phyloP scores from a whole-genome alignment of 2,113 vertebrate species.

The Synodontis membranacea region DNA sequence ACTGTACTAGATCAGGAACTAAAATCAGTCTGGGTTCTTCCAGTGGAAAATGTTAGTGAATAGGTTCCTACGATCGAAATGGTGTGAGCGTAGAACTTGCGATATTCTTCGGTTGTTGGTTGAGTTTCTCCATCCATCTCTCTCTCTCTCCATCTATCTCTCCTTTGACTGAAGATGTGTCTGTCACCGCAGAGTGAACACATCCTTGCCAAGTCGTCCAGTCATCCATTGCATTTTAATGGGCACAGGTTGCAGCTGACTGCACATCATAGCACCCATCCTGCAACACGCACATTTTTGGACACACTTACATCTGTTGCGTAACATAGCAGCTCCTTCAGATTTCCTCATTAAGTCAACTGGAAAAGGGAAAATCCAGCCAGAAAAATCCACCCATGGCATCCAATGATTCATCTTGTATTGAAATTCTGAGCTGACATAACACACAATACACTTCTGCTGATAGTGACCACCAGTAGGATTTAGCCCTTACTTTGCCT shows the following conservation, averaged over 20 bases:
- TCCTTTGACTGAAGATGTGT: neutral
- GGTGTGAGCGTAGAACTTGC: neutral
- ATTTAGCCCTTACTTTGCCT: neutral
- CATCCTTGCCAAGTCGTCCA: conserved; percentile 24
- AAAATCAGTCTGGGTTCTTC: neutral
- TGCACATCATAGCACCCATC: conserved; percentile 44
- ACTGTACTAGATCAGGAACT: neutral
- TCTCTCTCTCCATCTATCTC: neutral
- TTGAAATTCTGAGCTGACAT: neutral
- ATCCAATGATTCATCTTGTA: neutral
- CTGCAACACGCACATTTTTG: neutral
- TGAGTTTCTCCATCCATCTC: neutral
- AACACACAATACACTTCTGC: neutral
- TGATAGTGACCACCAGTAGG: neutral
- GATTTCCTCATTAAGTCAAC: conserved; percentile 31
- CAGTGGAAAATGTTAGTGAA: neutral
- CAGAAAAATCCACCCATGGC: neutral
- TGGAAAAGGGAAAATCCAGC: neutral
- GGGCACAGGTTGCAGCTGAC: conserved; percentile 50
- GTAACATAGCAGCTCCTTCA: neutral
- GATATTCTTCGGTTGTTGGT: neutral
- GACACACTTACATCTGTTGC: conserved; percentile 18
- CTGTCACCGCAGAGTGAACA: neutral
- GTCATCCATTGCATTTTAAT: conserved; percentile 53
- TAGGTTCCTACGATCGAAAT: neutral